These are phyloP conservation scores for Rotaria macrura DNA, from an alignment of 2,888 invertebrate genomes.

Conservation along the genomic window DNA sequence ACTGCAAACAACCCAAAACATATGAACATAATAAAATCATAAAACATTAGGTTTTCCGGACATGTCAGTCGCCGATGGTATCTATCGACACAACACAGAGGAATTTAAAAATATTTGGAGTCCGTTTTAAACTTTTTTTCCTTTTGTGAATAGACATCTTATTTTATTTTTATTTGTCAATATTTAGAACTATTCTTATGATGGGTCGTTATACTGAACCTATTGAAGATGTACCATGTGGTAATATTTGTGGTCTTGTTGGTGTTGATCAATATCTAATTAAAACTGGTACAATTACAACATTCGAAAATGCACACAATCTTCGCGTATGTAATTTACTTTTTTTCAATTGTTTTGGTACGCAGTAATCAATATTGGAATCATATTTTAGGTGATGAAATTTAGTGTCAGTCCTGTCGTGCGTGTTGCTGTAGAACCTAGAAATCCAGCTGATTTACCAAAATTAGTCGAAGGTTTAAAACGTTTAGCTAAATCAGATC, in stretches of 20 bases:
- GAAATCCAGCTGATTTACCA: conserved; percentile 95
- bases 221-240: conserved; percentile 96
- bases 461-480: conserved; percentile 96
- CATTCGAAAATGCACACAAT: conserved; percentile 98
- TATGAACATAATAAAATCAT: too few species aligned
- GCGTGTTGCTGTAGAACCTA: conserved; percentile 96
- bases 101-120: too few species aligned
- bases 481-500: conserved; percentile 97
- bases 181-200: conserved; percentile 76
- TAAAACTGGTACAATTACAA: conserved; percentile 97
- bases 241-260: conserved; percentile 98
- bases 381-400: conserved; percentile 71
- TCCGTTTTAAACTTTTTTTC: too few species aligned
- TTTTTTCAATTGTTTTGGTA: too few species aligned
- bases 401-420: conserved; percentile 99
- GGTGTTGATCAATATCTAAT: conserved; percentile 99
- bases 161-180: conserved; percentile 49
- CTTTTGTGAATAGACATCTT: too few species aligned
- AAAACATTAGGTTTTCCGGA: too few species aligned
- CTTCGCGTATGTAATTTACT: neutral
- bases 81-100: too few species aligned
- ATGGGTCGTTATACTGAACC: conserved; percentile 99
- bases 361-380: neutral
- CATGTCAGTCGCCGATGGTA: too few species aligned
- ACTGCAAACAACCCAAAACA: neutral